These are phyloP conservation scores for Lucinisca nassula DNA, from an alignment of 2,888 invertebrate genomes.

Conservation along the genomic window DNA sequence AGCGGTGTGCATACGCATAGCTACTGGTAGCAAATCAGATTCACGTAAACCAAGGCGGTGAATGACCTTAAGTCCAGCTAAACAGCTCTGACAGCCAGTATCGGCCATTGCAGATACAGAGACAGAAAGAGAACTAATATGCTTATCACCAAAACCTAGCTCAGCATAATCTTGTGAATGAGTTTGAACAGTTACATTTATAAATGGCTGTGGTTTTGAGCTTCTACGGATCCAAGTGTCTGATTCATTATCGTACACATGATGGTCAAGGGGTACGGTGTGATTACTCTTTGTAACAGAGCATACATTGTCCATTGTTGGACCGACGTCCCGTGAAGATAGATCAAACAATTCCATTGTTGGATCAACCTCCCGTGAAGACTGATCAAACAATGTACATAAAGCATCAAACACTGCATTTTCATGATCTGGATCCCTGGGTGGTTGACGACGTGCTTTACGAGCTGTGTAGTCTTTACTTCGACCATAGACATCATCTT, in stretches of 20 bases:
- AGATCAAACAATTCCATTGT: neutral
- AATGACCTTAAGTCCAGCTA: constrained; percentile 70
- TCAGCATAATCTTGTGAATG: constrained; percentile 41
- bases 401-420: constrained; percentile 56
- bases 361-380: neutral
- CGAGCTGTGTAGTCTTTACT: constrained; percentile 26
- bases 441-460: neutral
- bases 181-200: constrained; percentile 33
- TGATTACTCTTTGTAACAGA: neutral
- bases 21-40: constrained; percentile 76
- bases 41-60: constrained; percentile 60
- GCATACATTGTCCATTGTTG: constrained; percentile 25
- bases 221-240: constrained; percentile 42
- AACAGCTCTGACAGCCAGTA: constrained; percentile 74
- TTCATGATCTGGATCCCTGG: neutral
- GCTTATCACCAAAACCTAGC: constrained; percentile 51
- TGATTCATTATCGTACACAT: constrained; percentile 57
- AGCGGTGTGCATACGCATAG: constrained; percentile 76
- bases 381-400: constrained; percentile 32
- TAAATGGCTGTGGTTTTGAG: constrained; percentile 63
- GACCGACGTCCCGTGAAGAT: neutral
- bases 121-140: neutral
- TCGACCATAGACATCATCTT: constrained; percentile 30
- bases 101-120: constrained; percentile 68
- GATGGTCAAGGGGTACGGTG: constrained; percentile 59